Base-by-base conservation (phyloP, 2,888 invertebrate genomes). In the Pteria penguin region DNA sequence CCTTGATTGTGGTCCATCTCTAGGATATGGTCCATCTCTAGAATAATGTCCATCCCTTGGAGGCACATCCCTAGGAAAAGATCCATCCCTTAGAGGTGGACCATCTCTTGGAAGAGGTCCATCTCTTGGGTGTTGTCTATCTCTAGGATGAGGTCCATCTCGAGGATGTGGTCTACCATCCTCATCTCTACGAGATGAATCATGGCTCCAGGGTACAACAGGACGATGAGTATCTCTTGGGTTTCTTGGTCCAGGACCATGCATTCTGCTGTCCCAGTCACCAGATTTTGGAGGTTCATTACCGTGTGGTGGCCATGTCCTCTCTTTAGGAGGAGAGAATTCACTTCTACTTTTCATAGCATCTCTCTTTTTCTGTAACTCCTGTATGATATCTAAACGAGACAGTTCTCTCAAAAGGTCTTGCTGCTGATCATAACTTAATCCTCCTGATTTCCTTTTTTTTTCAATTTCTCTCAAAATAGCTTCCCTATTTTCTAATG, bases 381-480 rank as follows among this genome's bases (percentile, higher is more conserved):
- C 68, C 80, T 89, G 88, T 18, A 85, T 73, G 36, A 84, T 75
- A 62, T 87, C 84, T 33, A 88, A 79, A 61, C 88, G 81, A 14
- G 81, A 82, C 22, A 91, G 82, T 76, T 91, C 90, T 32, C 86
- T 82, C 68, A 91, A 76, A 14, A 91, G 70, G 62, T 89, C 86
- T 70, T 89, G 87, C 67, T 91, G 89, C 63, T 90, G 87, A 31
- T 89, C 86, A 62, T 83, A 85, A 32, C 84, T 88, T 4, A 92
- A 78, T 26, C 84, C 79, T 0, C 97, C 96, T 68, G 95, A 94
- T 79, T 94, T 95, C 78, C 95, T 94, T 85, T 96, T 95, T 85
- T 96, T 95, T 45, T 74, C 71, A 52, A 77, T 77, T 57, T 72
- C 72, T n/a, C 76, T 73, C n/a, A 86, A 63, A 22, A 86, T 83